A percentile compares a stretch with the other conserved stretches of the same genome.
Conservation (phyloP, 2,113 vertebrate species). For the Osmerus eperlanus region DNA sequence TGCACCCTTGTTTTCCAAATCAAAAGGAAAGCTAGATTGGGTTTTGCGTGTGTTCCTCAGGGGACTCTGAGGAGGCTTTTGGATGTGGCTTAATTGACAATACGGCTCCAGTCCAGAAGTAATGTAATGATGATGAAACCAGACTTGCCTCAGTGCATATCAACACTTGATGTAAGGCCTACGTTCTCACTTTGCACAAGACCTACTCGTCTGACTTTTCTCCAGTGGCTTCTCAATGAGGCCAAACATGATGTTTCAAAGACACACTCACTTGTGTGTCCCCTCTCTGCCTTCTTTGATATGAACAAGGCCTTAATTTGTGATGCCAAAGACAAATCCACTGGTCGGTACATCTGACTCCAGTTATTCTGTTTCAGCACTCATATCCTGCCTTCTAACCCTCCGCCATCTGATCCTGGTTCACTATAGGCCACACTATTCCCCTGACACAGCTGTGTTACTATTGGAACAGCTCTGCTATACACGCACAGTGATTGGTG, state of each 20-base stretch:
- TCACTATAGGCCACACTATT: slow-evolving; percentile 21
- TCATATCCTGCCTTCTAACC: slow-evolving; percentile 36
- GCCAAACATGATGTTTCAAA: not conserved
- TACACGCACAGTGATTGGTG: slow-evolving; percentile 34
- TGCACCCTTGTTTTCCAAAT: slow-evolving; percentile 40
- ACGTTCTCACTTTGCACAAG: not conserved
- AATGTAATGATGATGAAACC: slow-evolving; percentile 8
- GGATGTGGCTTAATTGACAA: slow-evolving; percentile 13
- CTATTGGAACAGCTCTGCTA: slow-evolving; percentile 54
- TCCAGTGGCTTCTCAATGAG: not conserved
- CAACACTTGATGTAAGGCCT: not conserved
- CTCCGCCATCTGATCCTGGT: slow-evolving; percentile 45
- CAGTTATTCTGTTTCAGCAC: slow-evolving; percentile 34
- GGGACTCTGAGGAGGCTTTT: slow-evolving; percentile 10
- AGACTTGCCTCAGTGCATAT: not conserved
- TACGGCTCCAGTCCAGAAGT: slow-evolving; percentile 20
- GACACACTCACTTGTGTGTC: not conserved
- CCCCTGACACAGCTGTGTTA: slow-evolving; percentile 27
- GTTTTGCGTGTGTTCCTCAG: slow-evolving; percentile 16
- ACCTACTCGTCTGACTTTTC: not conserved
- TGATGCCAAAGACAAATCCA: slow-evolving; percentile 10
- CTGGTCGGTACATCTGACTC: slow-evolving; percentile 20
- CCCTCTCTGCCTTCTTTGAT: not conserved
- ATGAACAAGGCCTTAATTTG: not conserved
- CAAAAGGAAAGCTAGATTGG: slow-evolving; percentile 26